Conservation (phyloP, 2,113 vertebrate genomes). For the Leptosomus discolor region DNA sequence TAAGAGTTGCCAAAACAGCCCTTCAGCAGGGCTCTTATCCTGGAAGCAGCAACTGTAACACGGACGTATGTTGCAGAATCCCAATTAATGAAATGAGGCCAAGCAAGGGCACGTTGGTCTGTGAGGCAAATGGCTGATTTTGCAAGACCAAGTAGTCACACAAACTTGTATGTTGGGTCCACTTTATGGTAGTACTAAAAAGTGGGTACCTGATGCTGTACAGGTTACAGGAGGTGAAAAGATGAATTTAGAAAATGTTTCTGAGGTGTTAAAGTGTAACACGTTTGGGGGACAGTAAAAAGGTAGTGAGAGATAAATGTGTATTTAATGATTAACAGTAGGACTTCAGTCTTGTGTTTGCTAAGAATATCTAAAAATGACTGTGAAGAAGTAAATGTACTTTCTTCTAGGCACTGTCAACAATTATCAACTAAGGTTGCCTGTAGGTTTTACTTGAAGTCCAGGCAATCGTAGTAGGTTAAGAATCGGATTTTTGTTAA, state of each 20-base stretch:
- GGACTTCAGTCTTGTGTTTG: neutral
- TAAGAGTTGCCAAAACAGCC: neutral
- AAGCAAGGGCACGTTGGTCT: neutral
- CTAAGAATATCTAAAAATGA: neutral
- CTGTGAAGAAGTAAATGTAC: neutral
- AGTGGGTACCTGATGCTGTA: rapidly evolving
- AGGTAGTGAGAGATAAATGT: neutral
- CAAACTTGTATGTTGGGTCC: neutral
- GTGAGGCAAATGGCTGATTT: neutral
- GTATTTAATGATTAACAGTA: slow-evolving; percentile 39
- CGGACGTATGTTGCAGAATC: neutral
- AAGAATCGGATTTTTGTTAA: neutral
- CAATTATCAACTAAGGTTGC: neutral
- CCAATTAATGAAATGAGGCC: neutral
- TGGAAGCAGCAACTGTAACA: neutral
- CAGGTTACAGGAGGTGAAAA: neutral
- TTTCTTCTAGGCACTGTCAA: neutral
- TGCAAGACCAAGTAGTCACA: neutral
- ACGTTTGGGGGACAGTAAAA: neutral
- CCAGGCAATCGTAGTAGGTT: neutral
- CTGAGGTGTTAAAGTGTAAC: neutral
- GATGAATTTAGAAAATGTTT: neutral
- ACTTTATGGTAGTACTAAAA: rapidly evolving
- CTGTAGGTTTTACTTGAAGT: neutral
- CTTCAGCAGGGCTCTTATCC: neutral